Percentiles rank a stretch among this genome's conserved stretches.
phyloP scores from a whole-genome alignment of 2,113 vertebrate species.

The Rallus limicola region DNA sequence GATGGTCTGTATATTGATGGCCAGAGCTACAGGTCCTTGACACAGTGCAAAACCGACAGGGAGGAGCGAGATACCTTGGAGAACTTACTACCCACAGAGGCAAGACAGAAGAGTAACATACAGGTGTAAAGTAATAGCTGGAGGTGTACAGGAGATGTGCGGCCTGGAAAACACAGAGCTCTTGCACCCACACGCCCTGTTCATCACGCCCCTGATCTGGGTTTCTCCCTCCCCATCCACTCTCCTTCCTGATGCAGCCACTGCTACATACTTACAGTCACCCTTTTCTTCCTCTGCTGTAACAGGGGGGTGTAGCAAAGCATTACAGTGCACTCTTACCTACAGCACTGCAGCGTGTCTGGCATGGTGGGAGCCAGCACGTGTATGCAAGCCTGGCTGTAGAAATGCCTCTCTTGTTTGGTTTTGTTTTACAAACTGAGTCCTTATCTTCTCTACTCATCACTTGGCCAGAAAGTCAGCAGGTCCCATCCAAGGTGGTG shows the following conservation, averaged over 20 bases:
- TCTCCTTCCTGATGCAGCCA: background rate
- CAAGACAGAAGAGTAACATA: background rate
- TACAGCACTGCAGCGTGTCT: accelerated
- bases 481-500: background rate
- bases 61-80: background rate
- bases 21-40: background rate
- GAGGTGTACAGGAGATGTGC: background rate
- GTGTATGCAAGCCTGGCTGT: background rate
- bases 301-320: background rate
- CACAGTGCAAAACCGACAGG: background rate
- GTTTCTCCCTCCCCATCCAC: background rate
- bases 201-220: accelerated
- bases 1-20: background rate
- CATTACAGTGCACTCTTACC: too few relatives aligned
- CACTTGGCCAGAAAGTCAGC: background rate
- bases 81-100: background rate
- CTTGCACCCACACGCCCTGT: background rate
- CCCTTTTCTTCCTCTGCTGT: background rate
- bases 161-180: background rate
- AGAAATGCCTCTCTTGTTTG: background rate
- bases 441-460: background rate
- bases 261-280: accelerated
- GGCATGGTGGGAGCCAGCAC: accelerated
- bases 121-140: background rate
- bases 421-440: background rate